Conservation (phyloP, 2,113 vertebrate genomes). For the Cyrtonyx montezumae region DNA sequence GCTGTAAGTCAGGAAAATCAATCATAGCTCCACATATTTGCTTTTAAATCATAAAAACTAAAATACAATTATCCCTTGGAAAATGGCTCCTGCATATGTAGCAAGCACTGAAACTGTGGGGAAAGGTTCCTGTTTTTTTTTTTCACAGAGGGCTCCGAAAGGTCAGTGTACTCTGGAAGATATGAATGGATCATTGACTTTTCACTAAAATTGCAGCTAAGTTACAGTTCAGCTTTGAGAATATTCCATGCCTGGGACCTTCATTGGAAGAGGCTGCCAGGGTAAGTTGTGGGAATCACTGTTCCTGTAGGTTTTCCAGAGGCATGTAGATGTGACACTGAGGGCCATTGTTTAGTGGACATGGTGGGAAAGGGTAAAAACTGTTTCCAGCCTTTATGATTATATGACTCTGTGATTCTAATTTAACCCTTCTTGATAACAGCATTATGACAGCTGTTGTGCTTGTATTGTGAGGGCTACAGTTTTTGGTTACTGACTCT, state of each 20-base stretch:
- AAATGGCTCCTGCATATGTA: background rate
- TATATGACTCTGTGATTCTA: too few species aligned
- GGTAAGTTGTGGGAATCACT: too few species aligned
- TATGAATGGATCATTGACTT: background rate
- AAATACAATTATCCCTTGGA: background rate
- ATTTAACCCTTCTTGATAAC: background rate
- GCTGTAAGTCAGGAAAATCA: background rate
- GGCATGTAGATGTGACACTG: too few species aligned
- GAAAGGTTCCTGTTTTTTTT: background rate
- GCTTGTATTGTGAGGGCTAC: accelerated
- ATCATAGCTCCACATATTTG: accelerated
- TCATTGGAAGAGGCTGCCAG: too few species aligned
- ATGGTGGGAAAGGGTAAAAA: too few species aligned
- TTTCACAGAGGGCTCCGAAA: background rate
- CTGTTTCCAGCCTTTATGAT: too few species aligned
- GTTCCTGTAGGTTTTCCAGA: too few species aligned
- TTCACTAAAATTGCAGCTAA: background rate
- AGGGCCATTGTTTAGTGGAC: too few species aligned
- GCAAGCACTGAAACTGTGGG: background rate
- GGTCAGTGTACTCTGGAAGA: background rate
- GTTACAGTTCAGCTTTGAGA: background rate
- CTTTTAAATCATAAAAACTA: background rate
- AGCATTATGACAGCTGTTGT: background rate
- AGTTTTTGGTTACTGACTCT: background rate
- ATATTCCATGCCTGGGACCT: background rate